Evolutionary conservation across 2,797 vertebrate genomes (phyloP).

Genomic region (Hephaestus fuliginosus): DNA sequence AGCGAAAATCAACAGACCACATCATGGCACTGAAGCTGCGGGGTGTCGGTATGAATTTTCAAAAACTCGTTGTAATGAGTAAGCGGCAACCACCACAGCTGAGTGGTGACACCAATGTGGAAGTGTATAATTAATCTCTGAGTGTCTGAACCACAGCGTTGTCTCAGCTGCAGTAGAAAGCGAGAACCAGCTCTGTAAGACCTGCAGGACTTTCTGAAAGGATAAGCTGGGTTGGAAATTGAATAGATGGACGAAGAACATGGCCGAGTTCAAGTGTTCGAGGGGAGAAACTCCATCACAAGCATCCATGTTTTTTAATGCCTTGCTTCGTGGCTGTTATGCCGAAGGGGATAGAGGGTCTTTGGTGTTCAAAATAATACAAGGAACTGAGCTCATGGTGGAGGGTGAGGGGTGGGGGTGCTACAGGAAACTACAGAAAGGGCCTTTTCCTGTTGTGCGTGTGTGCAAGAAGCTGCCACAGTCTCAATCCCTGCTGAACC

Average conservation of each 20-base stretch:
- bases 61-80: no score
- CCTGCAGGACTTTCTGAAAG: background rate
- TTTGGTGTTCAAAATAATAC: conserved; percentile 34
- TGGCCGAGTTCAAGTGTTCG: background rate
- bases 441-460: conserved; percentile 56
- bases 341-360: background rate
- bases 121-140: no score
- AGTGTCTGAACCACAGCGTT: no score
- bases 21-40: background rate
- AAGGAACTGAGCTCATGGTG: conserved; percentile 54
- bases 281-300: background rate
- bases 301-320: background rate
- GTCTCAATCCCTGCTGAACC: conserved; percentile 7
- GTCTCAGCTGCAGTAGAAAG: no score
- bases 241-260: background rate
- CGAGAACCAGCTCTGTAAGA: no score
- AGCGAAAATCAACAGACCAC: background rate
- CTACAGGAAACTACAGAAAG: conserved; percentile 32
- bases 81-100: no score
- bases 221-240: background rate
- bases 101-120: background rate
- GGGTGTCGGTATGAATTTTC: background rate
- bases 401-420: conserved; percentile 5
- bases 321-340: background rate
- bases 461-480: conserved; percentile 14